phyloP scores from a whole-genome alignment of 2,888 invertebrate genomes.

The Drosophila borealis region DNA sequence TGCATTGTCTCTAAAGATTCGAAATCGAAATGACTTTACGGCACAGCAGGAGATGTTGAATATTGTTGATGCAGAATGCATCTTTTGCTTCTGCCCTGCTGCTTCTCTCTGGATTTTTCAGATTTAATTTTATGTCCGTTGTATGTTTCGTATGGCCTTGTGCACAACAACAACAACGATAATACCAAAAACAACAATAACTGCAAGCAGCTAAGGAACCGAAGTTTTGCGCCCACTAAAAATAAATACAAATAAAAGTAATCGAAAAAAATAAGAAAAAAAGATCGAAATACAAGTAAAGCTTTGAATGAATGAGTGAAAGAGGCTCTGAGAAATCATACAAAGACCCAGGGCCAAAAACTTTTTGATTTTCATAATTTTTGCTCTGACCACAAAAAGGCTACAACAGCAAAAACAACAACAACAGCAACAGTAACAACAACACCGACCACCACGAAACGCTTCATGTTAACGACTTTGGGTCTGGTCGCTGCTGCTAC shows the following conservation, averaged over 20 bases:
- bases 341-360: constrained; percentile 75
- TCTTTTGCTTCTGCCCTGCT: constrained; percentile 37
- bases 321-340: constrained; percentile 66
- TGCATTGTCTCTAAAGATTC: constrained; percentile 62
- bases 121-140: constrained; percentile 74
- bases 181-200: constrained; percentile 13
- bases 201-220: constrained; percentile 27
- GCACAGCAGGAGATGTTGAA: constrained; percentile 79
- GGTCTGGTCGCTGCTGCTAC: constrained; percentile 35
- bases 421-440: constrained; percentile 40
- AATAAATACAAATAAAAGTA: constrained; percentile 59
- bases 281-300: constrained; percentile 55
- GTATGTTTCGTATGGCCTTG: constrained; percentile 64
- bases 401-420: constrained; percentile 46
- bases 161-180: constrained; percentile 34
- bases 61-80: constrained; percentile 67
- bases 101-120: constrained; percentile 47
- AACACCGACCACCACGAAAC: constrained; percentile 62
- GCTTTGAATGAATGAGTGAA: constrained; percentile 48
- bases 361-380: constrained; percentile 81
- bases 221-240: constrained; percentile 67
- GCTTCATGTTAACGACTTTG: constrained; percentile 77
- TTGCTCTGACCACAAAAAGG: constrained; percentile 76
- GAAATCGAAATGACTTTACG: constrained; percentile 65
- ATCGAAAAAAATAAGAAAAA: constrained; percentile 40